Percentiles rank a stretch among this genome's conserved stretches.
Evolutionary conservation across 2,113 vertebrate genomes (phyloP).

Genomic region (Grammomys dolichurus): DNA sequence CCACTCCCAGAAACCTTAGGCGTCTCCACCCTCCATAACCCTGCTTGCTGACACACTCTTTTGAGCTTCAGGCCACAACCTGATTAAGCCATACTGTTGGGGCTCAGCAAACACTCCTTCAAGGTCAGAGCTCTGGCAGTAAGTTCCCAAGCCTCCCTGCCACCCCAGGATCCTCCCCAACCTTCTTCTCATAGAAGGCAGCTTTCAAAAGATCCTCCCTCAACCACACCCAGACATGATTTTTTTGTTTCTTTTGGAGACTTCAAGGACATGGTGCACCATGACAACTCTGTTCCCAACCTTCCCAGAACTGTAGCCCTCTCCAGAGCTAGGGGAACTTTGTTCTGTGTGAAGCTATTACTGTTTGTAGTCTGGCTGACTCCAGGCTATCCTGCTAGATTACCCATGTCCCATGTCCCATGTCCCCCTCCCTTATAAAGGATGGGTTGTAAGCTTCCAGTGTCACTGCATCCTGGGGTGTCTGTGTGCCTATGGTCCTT

Average conservation of each 20-base stretch:
- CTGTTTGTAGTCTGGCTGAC: no score
- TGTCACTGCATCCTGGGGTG: neutral
- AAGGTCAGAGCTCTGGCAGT: neutral
- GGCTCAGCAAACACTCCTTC: neutral
- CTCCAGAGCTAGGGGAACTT: neutral
- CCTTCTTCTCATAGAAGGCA: no score
- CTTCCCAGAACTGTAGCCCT: neutral
- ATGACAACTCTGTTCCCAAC: neutral
- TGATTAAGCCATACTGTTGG: neutral
- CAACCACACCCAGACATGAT: neutral
- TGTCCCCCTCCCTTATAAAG: neutral
- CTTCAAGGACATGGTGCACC: neutral
- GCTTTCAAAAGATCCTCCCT: neutral
- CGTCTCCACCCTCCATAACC: no score
- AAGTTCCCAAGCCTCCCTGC: neutral
- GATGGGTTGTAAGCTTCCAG: neutral
- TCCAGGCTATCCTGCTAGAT: no score
- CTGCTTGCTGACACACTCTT: constrained; percentile 5
- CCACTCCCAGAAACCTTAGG: neutral
- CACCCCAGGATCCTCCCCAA: neutral
- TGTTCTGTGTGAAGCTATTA: neutral
- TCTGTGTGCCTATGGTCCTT: neutral
- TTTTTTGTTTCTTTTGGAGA: neutral
- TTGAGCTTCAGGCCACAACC: neutral
- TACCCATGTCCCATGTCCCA: no score